Base-by-base conservation (phyloP, 1,140 invertebrate species). In the Drosophila guanche region DNA sequence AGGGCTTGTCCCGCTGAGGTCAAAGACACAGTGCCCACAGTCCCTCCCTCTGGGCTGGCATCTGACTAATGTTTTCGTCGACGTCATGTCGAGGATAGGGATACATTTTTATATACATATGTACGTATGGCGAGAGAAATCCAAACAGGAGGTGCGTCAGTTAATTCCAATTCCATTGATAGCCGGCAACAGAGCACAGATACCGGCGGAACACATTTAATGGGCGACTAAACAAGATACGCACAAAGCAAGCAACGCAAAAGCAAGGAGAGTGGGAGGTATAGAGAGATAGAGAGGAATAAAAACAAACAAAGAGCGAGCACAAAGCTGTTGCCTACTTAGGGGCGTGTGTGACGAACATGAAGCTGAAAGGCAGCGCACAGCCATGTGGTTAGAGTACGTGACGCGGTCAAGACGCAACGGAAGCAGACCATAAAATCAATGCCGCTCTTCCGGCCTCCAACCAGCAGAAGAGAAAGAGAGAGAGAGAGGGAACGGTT, bases 371-470 rank as follows among this genome's bases (percentile, higher is more conserved):
- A 29, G 29, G 23, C 25, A 53, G 62, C 20, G 41, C 16, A 33
- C 20, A n/a, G 47, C n/a, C 22, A 14, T 46, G 54, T 5, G 12
- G 8, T 10, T 1, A 8, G 10, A 33, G 47, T 8, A 68, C 61
- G 46, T 73, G 72, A 74, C 71, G 60, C 72, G 61, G 70, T 74
- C 70, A 75, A 71, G 75, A 62, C 75, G 69, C 61, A 62, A 54
- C 69, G 76, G 75, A 79, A 79, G 69, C 62, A 63, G 57, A 60
- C 76, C 62, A 74, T 79, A 79, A 79, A 79, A 79, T 79, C 75
- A 73, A 79, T 79, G 69, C 59, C 69, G 52, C 59, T 48, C 65
- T 56, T 50, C 55, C 53, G 66, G 33, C 10, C 33, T 4, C 25
- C 33, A 37, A 4, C 10, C 33, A 3, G 10, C 33, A 37, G 4